These are phyloP conservation scores for Liparis tanakae DNA, from an alignment of 2,797 vertebrate genomes.

Conservation along the genomic window DNA sequence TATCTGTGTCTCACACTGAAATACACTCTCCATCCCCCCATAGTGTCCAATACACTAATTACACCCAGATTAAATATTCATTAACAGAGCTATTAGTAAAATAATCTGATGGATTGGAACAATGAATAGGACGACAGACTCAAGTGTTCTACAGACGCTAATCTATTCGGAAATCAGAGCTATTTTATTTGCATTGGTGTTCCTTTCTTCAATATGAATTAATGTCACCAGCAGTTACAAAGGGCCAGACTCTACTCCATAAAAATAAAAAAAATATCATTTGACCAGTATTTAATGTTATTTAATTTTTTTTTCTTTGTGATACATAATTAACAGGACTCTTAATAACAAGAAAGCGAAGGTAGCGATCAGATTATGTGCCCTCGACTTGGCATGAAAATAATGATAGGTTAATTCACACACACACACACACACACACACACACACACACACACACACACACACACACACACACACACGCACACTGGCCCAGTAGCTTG, in stretches of 20 bases:
- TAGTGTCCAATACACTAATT: conserved; percentile 49
- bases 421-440: conserved; percentile 1
- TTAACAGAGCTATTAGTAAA: conserved; percentile 45
- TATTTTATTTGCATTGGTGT: conserved; percentile 22
- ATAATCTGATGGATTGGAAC: conserved; percentile 55
- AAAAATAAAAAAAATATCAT: background rate
- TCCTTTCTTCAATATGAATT: conserved; percentile 11
- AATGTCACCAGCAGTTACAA: background rate
- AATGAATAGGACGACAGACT: conserved; percentile 24
- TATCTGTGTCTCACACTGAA: conserved; percentile 29
- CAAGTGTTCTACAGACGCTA: conserved; percentile 20
- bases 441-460: conserved; percentile 12
- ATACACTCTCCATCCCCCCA: conserved; percentile 47
- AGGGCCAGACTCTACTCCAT: background rate
- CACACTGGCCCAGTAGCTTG: conserved; percentile 49
- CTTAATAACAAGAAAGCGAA: conserved; percentile 3
- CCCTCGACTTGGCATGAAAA: conserved; percentile 40
- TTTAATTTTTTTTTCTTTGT: background rate
- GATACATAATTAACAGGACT: background rate
- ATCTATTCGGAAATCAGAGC: conserved; percentile 31
- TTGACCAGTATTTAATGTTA: background rate
- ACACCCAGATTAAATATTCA: conserved; percentile 57
- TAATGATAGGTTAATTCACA: conserved; percentile 43
- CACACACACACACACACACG: conserved; percentile 1
- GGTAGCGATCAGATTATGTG: conserved; percentile 1